phyloP scores from a whole-genome alignment of 2,113 vertebrate genomes.

The Thinocorus orbignyianus region DNA sequence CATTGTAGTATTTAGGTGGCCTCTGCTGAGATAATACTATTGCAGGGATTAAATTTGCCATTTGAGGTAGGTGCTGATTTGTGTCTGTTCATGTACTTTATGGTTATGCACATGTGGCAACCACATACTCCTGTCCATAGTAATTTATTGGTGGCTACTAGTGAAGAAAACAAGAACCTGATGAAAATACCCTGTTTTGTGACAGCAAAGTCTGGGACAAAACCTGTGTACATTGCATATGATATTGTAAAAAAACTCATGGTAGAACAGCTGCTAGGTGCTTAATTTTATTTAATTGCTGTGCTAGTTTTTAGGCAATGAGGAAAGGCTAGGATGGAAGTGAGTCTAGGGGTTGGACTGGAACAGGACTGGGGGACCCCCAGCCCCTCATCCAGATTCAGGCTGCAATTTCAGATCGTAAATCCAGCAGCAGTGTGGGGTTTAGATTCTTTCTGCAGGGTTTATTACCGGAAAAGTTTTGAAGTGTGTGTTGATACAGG shows the following conservation, averaged over 20 bases:
- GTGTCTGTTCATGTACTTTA: neutral
- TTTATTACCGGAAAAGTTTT: neutral
- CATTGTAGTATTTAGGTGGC: neutral
- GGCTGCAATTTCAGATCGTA: neutral
- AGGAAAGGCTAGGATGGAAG: neutral
- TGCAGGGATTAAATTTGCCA: neutral
- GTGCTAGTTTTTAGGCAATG: neutral
- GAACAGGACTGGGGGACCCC: neutral
- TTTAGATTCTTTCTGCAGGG: neutral
- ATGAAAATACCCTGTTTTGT: neutral
- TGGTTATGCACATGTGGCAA: neutral
- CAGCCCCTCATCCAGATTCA: neutral
- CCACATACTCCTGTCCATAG: neutral
- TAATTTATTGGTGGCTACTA: neutral
- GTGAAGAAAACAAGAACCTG: neutral
- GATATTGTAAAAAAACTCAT: neutral
- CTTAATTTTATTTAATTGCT: neutral
- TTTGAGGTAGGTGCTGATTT: neutral
- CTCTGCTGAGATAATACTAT: neutral
- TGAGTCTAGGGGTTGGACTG: neutral
- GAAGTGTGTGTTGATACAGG: fast-evolving
- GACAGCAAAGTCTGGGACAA: neutral
- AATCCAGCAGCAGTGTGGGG: neutral
- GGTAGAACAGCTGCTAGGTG: neutral
- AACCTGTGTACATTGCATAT: neutral